Percentiles rank a stretch among this genome's conserved stretches.
These are phyloP conservation scores for Chironomus riparius DNA, from an alignment of 2,888 invertebrate species.

Conservation along the genomic window DNA sequence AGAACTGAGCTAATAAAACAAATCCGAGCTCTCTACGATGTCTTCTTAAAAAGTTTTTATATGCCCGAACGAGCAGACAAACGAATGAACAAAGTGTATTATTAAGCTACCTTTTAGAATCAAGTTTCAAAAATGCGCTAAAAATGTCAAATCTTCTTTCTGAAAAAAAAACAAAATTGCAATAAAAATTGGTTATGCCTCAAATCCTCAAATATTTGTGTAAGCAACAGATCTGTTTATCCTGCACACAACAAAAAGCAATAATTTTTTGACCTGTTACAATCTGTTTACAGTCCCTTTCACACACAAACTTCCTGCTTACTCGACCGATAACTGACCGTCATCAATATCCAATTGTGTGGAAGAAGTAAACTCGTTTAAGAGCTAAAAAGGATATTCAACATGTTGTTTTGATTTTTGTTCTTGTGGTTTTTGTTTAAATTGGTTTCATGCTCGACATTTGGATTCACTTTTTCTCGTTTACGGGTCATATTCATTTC, in stretches of 20 bases:
- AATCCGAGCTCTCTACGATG: no score
- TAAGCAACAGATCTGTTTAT: constrained; percentile 13
- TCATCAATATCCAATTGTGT: constrained; percentile 11
- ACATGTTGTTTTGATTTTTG: constrained; percentile 23
- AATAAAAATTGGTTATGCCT: no score
- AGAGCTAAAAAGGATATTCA: constrained; percentile 20
- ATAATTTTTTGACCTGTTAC: constrained; percentile 17
- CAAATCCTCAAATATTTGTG: background rate
- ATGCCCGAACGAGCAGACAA: no score
- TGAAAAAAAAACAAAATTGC: no score
- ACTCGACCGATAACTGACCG: constrained; percentile 15
- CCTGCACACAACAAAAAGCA: background rate
- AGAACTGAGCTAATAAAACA: no score
- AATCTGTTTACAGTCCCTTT: constrained; percentile 14
- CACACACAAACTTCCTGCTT: constrained; percentile 21
- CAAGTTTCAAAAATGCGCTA: no score
- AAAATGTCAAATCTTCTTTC: no score
- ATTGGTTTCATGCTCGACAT: constrained; percentile 3
- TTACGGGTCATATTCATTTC: constrained; percentile 4
- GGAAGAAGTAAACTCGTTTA: constrained; percentile 4
- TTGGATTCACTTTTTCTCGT: background rate
- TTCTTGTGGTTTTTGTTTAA: constrained; percentile 22
- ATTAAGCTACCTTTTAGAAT: no score
- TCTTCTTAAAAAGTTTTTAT: no score
- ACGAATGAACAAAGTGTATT: no score